Conservation (phyloP, 2,113 vertebrate species). For the Polyodon spathula region DNA sequence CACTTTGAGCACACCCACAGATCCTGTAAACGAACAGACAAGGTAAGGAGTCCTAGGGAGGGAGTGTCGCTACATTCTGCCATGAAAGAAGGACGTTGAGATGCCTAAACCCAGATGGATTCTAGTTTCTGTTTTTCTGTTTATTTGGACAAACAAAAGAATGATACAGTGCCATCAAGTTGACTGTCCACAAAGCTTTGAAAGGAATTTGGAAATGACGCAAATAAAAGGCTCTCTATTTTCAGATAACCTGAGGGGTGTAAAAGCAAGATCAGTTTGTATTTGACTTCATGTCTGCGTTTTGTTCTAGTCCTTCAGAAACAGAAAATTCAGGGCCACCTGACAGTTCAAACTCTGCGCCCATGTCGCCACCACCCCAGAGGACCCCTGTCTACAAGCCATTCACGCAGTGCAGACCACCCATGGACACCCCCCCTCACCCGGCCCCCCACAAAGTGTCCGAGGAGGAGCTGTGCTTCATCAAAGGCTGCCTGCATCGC, state of each 20-base stretch:
- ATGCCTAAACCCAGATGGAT: too few relatives aligned
- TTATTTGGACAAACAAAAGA: too few relatives aligned
- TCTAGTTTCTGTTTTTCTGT: too few relatives aligned
- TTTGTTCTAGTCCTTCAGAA: conserved; percentile 34
- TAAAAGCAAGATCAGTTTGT: too few relatives aligned
- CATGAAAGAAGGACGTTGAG: too few relatives aligned
- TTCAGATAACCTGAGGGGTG: too few relatives aligned
- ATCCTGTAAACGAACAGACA: conserved; percentile 33
- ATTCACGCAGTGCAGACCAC: conserved; percentile 42
- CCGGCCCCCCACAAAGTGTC: conserved; percentile 65
- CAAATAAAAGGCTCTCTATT: too few relatives aligned
- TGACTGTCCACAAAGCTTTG: too few relatives aligned
- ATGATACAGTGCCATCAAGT: too few relatives aligned
- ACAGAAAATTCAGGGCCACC: conserved; percentile 22
- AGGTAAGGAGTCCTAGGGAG: conserved; percentile 40
- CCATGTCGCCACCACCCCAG: conserved; percentile 26
- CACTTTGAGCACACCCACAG: conserved; percentile 18
- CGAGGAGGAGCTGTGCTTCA: conserved; percentile 69
- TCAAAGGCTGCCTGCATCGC: conserved; percentile 75
- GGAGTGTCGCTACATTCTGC: too few relatives aligned
- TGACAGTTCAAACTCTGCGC: conserved; percentile 30
- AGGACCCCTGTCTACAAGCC: conserved; percentile 37
- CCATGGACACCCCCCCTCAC: conserved; percentile 35
- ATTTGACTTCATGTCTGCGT: neutral
- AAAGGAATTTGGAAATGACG: too few relatives aligned